A percentile compares a stretch with the other conserved stretches of the same genome.
These are phyloP conservation scores for Sycophaga agraensis DNA, from an alignment of 1,140 invertebrate genomes.

Conservation along the genomic window DNA sequence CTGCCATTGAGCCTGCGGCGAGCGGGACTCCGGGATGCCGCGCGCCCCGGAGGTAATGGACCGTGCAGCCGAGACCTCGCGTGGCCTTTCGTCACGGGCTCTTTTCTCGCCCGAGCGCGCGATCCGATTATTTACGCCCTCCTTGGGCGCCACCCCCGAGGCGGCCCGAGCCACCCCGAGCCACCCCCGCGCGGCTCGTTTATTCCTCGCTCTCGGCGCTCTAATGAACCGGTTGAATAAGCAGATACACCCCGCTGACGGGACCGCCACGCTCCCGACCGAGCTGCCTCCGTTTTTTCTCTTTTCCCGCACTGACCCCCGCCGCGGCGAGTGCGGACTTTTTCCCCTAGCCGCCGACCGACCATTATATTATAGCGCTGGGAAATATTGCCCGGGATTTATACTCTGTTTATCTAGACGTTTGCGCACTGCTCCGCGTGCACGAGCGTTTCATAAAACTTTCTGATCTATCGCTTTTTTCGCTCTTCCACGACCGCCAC, in stretches of 20 bases:
- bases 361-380: too few species aligned
- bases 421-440: too few species aligned
- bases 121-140: not conserved
- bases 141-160: not conserved
- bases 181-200: not conserved
- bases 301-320: not conserved
- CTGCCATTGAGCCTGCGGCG: not conserved
- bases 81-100: slow-evolving; percentile 21
- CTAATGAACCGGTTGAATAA: not conserved
- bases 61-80: not conserved
- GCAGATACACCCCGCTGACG: not conserved
- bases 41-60: slow-evolving; percentile 14
- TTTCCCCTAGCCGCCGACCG: too few species aligned
- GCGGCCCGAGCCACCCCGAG: not conserved
- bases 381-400: too few species aligned
- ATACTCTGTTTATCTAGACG: too few species aligned
- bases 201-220: not conserved
- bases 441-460: too few species aligned
- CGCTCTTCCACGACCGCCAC: too few species aligned
- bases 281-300: not conserved
- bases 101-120: not conserved
- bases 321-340: too few species aligned
- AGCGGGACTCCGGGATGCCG: not conserved
- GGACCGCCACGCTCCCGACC: too few species aligned
- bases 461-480: too few species aligned